Base-by-base conservation (phyloP, 1,140 invertebrate genomes). In the Parasteatoda tepidariorum region DNA sequence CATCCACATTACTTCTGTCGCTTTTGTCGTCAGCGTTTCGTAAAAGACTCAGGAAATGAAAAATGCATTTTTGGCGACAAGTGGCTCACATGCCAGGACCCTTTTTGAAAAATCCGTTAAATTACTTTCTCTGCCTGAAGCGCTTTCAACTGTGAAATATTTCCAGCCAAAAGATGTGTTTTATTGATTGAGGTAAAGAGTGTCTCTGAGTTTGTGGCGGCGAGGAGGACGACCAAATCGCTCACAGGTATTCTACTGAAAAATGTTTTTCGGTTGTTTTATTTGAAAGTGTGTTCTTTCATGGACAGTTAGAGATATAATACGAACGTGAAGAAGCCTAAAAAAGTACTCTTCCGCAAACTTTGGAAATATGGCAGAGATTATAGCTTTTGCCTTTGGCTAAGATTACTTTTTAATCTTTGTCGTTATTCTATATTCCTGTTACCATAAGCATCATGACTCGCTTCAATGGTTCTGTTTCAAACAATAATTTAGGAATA, bases 11-110 rank as follows among this genome's bases (percentile, higher is more conserved):
- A 71, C 68, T 48, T 74, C 61, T 34, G 74, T 64, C 74, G 26
- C 28, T 48, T n/a, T 48, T 48, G 38, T 48, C 38, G 61, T 30
- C 24, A 30, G 6, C 74, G 33, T 61, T 76, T 76, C 64, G 33
- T 30, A 66, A n/a, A 76, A 64, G 61, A 33, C 11, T 15, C 61
- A 76, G 74, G 74, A 76, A 76, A 68, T 79, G 66, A 79, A 79
- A 67, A 79, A 79, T 79, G 76, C 54, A 79, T 67, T 79, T 79
- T 48, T 48, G 34, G 74, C 61, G 24, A 55, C 74, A 76, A 76
- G 59, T 64, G 59, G 59, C 59, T 5, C 74, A 54, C 34, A 48
- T 38, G 59, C 48, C 31, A 24, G 33, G 22, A 24, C n/a, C 30
- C 3, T 64, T 64, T 64, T 30, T 26, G 62, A 79, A 79, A 79